Conservation (phyloP, 2,797 vertebrate species). For the Sebastes minor region DNA sequence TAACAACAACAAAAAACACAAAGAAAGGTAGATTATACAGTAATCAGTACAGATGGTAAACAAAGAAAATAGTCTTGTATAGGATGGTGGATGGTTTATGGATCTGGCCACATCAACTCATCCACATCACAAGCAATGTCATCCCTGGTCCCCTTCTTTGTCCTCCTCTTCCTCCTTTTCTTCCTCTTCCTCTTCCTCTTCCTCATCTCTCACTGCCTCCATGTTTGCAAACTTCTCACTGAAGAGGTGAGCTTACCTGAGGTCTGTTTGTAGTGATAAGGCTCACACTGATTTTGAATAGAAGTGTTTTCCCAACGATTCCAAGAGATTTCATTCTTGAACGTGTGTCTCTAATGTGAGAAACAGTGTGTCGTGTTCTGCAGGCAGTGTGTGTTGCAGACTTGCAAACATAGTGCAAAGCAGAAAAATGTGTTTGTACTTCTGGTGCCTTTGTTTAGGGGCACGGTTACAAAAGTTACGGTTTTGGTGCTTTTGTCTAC, state of each 20-base stretch:
- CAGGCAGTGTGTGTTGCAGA: background rate
- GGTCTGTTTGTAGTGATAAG: background rate
- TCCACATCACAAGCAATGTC: no score
- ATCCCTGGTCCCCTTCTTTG: no score
- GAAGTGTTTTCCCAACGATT: background rate
- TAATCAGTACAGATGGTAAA: background rate
- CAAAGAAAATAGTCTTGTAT: background rate
- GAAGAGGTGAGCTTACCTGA: background rate
- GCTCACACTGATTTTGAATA: background rate
- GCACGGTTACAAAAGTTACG: background rate
- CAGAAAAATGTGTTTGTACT: background rate
- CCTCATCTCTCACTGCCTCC: background rate
- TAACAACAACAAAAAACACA: background rate
- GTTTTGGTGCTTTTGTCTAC: background rate
- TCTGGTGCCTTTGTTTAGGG: background rate
- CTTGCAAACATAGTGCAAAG: background rate
- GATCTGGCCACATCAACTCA: no score
- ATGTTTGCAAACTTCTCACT: background rate
- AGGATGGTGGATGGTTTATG: background rate
- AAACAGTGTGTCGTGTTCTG: background rate
- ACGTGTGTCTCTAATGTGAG: background rate
- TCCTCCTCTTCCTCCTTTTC: background rate
- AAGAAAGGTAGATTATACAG: no score
- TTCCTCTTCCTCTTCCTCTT: background rate
- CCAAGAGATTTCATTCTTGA: background rate